A percentile compares a stretch with the other conserved stretches of the same genome.
phyloP scores from a whole-genome alignment of 2,888 invertebrate genomes.

The Coelopa pilipes region DNA sequence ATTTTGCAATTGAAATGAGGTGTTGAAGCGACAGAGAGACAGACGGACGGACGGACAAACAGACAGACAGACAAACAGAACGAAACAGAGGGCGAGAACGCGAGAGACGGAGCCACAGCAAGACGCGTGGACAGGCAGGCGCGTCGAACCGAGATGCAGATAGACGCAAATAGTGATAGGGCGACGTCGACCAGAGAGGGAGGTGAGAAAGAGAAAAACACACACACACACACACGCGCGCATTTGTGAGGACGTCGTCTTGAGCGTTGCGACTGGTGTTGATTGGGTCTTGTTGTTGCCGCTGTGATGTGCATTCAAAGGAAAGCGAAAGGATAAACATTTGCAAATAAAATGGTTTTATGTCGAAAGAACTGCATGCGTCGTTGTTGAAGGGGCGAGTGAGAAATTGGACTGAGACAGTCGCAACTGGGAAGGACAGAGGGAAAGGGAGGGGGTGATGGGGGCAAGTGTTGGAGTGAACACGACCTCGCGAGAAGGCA shows the following conservation, averaged over 20 bases:
- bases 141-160: too few species aligned
- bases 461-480: not conserved
- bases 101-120: not conserved
- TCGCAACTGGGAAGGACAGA: not conserved
- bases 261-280: constrained; percentile 4
- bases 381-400: not conserved
- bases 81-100: not conserved
- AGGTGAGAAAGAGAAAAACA: not conserved
- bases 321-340: constrained; percentile 40
- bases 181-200: too few species aligned
- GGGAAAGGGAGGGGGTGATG: not conserved
- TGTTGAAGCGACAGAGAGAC: constrained; percentile 52
- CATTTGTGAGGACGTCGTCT: too few species aligned
- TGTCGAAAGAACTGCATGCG: not conserved
- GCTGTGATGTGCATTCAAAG: constrained; percentile 9
- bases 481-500: too few species aligned
- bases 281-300: not conserved
- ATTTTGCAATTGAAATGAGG: constrained; percentile 59
- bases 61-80: not conserved
- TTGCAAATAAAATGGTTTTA: constrained; percentile 39
- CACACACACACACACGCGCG: too few species aligned
- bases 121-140: too few species aligned
- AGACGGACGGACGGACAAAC: constrained; percentile 19
- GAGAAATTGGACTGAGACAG: not conserved
- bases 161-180: too few species aligned